These are phyloP conservation scores for Dryomyza anilis DNA, from an alignment of 2,888 invertebrate genomes.

Conservation along the genomic window DNA sequence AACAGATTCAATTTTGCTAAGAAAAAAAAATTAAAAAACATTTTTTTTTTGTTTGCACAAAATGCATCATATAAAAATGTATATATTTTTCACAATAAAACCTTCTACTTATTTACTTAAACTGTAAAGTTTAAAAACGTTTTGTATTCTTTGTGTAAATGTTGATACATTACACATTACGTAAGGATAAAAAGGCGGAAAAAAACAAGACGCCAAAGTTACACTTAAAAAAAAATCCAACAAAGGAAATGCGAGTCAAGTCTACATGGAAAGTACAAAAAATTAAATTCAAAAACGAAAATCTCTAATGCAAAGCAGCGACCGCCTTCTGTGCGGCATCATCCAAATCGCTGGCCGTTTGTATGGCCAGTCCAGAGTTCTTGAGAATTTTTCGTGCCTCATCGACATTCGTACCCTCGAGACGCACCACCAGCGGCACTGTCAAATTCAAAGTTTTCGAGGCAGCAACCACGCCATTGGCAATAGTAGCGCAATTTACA, in stretches of 20 bases:
- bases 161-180: not conserved
- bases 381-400: conserved; percentile 82
- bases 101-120: too few relatives aligned
- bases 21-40: too few relatives aligned
- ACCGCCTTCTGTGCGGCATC: conserved; percentile 93
- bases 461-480: conserved; percentile 92
- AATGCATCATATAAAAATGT: too few relatives aligned
- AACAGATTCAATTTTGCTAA: too few relatives aligned
- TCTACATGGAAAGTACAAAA: not conserved
- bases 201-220: not conserved
- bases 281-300: not conserved
- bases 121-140: too few relatives aligned
- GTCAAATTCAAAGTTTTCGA: conserved; percentile 78
- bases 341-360: conserved; percentile 83
- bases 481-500: conserved; percentile 97
- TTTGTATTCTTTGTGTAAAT: too few relatives aligned
- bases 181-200: not conserved
- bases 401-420: conserved; percentile 93
- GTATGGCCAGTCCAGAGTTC: conserved; percentile 82
- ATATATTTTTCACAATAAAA: too few relatives aligned
- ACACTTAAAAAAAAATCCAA: not conserved
- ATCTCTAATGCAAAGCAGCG: conserved; percentile 47
- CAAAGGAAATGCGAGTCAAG: too few relatives aligned
- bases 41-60: too few relatives aligned
- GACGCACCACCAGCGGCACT: conserved; percentile 88